Conservation (phyloP, 2,888 invertebrate genomes). For the Phytoseiulus persimilis region DNA sequence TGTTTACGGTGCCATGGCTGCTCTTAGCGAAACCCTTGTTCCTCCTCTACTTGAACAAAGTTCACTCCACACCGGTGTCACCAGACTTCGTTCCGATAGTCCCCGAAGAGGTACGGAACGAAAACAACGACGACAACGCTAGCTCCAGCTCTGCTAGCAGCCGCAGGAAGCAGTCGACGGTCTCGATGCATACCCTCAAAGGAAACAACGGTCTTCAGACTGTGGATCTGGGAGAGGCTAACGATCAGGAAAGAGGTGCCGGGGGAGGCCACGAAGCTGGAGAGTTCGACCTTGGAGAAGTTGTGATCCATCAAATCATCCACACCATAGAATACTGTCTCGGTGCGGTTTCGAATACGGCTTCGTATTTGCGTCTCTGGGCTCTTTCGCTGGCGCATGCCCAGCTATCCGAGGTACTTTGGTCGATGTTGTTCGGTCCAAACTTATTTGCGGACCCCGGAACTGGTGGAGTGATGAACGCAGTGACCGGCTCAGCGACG, state of each 20-base stretch:
- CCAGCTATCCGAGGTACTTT: conserved; percentile 42
- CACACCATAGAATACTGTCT: conserved; percentile 43
- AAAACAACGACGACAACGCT: not conserved
- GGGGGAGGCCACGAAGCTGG: not conserved
- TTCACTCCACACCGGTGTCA: not conserved
- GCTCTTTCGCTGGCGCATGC: conserved; percentile 43
- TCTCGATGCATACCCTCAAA: conserved; percentile 18
- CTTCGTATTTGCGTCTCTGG: conserved; percentile 43
- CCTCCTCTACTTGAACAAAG: conserved; percentile 11
- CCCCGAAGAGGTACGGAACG: not conserved
- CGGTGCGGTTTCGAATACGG: conserved; percentile 42
- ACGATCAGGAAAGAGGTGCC: not conserved
- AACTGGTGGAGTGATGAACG: not conserved
- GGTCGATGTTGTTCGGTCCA: conserved; percentile 50
- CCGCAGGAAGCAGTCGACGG: conserved; percentile 10
- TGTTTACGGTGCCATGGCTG: conserved; percentile 48
- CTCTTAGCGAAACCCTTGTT: conserved; percentile 48
- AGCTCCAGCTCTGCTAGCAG: not conserved
- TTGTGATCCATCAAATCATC: conserved; percentile 42
- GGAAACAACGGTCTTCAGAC: too few species aligned
- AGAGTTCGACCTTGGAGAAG: conserved; percentile 40
- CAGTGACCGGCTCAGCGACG: conserved; percentile 28
- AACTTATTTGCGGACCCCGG: conserved; percentile 39
- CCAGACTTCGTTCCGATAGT: conserved; percentile 24
- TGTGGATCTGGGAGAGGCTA: not conserved